Conservation (phyloP, 2,113 vertebrate species). For the Oxyruncus cristatus region DNA sequence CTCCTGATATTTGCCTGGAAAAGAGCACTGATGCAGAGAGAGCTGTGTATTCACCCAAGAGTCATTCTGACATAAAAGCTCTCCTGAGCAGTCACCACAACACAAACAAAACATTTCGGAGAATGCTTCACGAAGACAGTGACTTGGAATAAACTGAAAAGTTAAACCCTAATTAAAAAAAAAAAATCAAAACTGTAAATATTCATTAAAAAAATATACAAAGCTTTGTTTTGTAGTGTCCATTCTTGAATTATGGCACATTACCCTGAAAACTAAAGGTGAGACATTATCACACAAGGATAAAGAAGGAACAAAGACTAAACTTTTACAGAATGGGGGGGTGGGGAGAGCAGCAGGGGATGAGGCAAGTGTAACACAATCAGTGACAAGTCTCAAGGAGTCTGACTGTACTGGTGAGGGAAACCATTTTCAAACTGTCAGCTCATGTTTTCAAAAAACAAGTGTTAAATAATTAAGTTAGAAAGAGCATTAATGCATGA, state of each 20-base stretch:
- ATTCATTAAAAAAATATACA: background rate
- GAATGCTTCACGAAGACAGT: background rate
- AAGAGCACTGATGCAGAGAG: background rate
- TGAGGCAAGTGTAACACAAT: background rate
- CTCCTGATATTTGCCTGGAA: background rate
- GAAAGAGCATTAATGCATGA: background rate
- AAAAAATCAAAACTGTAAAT: background rate
- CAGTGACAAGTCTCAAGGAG: background rate
- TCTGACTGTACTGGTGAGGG: background rate
- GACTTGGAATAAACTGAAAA: background rate
- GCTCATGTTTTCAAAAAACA: background rate
- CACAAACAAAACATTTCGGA: background rate
- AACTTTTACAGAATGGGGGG: background rate
- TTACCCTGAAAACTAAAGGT: background rate
- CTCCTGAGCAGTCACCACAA: background rate
- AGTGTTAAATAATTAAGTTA: background rate
- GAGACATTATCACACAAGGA: background rate
- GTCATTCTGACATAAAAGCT: background rate
- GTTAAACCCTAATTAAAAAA: background rate
- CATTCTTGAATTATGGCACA: background rate
- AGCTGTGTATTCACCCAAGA: background rate
- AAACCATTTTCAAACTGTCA: background rate
- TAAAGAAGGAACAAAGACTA: background rate
- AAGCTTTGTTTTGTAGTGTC: background rate
- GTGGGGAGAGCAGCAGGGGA: rapidly evolving